Evolutionary conservation across 2,113 vertebrate genomes (phyloP).

Genomic region (Rhinichthys klamathensis): DNA sequence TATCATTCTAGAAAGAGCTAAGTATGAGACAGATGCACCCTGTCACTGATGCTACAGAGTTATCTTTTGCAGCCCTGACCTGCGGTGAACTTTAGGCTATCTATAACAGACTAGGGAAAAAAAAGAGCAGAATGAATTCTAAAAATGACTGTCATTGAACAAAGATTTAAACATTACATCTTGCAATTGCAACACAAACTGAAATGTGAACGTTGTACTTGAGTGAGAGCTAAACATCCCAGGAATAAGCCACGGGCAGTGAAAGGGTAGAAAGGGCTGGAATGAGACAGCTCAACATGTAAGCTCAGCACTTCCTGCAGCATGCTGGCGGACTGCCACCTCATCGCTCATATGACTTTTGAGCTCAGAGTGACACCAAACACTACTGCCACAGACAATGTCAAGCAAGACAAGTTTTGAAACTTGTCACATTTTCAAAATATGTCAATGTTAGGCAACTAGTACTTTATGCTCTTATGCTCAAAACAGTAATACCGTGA

Average conservation of each 20-base stretch:
- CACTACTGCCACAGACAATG: no score
- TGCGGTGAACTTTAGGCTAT: conserved; percentile 6
- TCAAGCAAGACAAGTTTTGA: background rate
- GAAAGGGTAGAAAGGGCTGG: conserved; percentile 66
- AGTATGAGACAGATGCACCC: background rate
- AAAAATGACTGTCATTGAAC: background rate
- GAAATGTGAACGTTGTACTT: background rate
- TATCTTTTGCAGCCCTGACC: background rate
- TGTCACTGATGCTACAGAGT: background rate
- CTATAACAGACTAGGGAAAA: background rate
- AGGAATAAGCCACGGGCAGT: conserved; percentile 43
- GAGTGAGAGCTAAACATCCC: background rate
- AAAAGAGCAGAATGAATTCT: background rate
- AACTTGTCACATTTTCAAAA: background rate
- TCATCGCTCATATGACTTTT: conserved; percentile 30
- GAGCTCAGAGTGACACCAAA: conserved; percentile 6
- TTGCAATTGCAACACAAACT: background rate
- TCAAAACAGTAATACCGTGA: background rate
- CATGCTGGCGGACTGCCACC: conserved; percentile 36
- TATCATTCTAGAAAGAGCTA: background rate
- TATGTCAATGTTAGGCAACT: background rate
- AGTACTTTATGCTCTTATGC: background rate
- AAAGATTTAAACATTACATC: background rate
- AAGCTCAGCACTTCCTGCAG: conserved; percentile 65
- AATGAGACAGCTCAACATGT: conserved; percentile 61